A percentile compares a stretch with the other conserved stretches of the same genome.
Evolutionary conservation across 2,113 vertebrate genomes (phyloP).

Genomic region (Macroglossus sobrinus): DNA sequence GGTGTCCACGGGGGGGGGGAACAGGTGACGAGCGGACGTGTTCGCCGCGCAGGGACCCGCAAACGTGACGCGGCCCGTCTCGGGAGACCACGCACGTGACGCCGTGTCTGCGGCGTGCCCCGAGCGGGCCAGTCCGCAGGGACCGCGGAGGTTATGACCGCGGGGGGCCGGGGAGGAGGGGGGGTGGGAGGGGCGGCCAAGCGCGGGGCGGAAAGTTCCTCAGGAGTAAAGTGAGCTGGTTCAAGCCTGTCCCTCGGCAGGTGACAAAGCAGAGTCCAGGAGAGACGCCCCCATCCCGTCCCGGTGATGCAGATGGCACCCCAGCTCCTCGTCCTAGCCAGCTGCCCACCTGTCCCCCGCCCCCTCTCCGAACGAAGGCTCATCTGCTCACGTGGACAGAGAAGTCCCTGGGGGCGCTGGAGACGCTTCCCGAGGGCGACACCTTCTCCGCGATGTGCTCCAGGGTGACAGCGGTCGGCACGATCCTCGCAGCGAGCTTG

Average conservation of each 20-base stretch:
- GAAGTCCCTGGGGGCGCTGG: constrained; percentile 76
- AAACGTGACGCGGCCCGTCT: too few species aligned
- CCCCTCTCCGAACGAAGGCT: not conserved
- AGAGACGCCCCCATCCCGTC: not conserved
- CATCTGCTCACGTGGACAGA: constrained; percentile 71
- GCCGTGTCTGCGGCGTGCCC: too few species aligned
- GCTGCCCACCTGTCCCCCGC: not conserved
- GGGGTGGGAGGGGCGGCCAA: too few species aligned
- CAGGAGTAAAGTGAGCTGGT: not conserved
- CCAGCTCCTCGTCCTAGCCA: not conserved
- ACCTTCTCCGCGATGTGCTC: constrained; percentile 77
- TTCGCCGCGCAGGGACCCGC: too few species aligned
- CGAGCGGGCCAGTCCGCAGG: too few species aligned
- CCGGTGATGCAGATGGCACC: not conserved
- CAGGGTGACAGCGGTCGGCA: constrained; percentile 69
- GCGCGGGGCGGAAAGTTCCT: too few species aligned
- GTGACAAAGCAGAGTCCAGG: not conserved
- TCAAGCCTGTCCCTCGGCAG: not conserved
- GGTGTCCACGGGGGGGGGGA: too few species aligned
- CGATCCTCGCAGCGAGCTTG: constrained; percentile 63
- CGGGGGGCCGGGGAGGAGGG: too few species aligned
- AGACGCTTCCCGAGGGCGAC: constrained; percentile 73
- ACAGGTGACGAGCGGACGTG: too few species aligned
- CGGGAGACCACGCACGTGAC: too few species aligned
- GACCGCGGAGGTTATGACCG: too few species aligned